A percentile compares a stretch with the other conserved stretches of the same genome.
Conservation (phyloP, 1,140 invertebrate genomes). For the Aphidius gifuensis region DNA sequence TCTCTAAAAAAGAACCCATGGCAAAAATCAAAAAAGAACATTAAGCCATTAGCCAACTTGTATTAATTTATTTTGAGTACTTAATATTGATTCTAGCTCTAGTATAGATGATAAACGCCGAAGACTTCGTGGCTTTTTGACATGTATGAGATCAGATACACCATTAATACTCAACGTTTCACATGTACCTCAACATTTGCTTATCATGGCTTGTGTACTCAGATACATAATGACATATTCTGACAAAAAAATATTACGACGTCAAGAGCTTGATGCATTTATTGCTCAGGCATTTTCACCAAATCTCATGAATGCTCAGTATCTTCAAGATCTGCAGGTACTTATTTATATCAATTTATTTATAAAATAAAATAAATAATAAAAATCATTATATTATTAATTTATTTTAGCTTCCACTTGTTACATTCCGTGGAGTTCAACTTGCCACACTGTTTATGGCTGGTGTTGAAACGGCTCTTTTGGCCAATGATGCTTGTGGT, state of each 20-base stretch:
- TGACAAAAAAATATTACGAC: slow-evolving; percentile 72
- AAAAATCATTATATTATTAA: slow-evolving; percentile 13
- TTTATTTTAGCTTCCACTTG: slow-evolving; percentile 60
- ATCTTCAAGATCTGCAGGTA: slow-evolving; percentile 84
- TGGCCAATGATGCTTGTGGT: slow-evolving; percentile 90
- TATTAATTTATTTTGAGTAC: slow-evolving; percentile 11
- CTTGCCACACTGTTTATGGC: slow-evolving; percentile 84
- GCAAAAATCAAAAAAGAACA: neutral
- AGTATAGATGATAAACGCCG: slow-evolving; percentile 83
- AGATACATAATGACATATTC: slow-evolving; percentile 81
- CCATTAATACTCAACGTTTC: slow-evolving; percentile 83
- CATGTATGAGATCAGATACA: slow-evolving; percentile 84
- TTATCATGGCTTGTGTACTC: slow-evolving; percentile 82
- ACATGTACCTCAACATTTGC: slow-evolving; percentile 85
- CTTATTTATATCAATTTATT: slow-evolving; percentile 33
- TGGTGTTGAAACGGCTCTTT: slow-evolving; percentile 80
- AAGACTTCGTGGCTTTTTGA: slow-evolving; percentile 79
- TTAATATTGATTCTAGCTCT: slow-evolving; percentile 56
- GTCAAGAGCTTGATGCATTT: slow-evolving; percentile 86
- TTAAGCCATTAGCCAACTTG: no score
- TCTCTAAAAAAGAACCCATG: no score
- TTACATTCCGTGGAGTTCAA: slow-evolving; percentile 79
- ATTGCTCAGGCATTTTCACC: slow-evolving; percentile 83
- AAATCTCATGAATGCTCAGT: slow-evolving; percentile 82
- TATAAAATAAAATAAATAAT: neutral